These are phyloP conservation scores for Hippolais icterina DNA, from an alignment of 2,113 vertebrate genomes.

Conservation along the genomic window DNA sequence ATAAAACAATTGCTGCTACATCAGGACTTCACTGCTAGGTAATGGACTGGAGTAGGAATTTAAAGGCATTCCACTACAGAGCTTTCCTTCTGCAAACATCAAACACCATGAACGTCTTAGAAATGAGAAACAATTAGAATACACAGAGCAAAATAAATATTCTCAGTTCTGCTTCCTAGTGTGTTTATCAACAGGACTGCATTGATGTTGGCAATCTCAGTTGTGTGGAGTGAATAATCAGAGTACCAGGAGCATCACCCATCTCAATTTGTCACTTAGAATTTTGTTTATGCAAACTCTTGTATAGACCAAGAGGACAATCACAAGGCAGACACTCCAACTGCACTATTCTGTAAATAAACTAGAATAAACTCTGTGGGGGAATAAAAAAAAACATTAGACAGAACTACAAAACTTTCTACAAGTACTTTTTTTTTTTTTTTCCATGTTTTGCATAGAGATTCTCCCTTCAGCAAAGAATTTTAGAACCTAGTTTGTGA, in stretches of 20 bases:
- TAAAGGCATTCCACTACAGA: neutral
- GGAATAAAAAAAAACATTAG: neutral
- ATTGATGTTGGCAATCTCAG: neutral
- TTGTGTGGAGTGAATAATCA: neutral
- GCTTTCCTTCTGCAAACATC: neutral
- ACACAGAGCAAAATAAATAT: neutral
- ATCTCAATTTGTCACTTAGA: neutral
- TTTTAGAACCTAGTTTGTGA: neutral
- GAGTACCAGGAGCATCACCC: neutral
- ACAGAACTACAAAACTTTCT: neutral
- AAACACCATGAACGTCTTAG: neutral
- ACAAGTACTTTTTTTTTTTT: neutral
- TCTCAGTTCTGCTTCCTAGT: neutral
- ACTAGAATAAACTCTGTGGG: neutral
- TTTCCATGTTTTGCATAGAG: fast-evolving
- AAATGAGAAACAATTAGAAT: neutral
- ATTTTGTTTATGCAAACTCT: neutral
- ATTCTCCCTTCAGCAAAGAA: neutral
- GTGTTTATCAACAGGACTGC: neutral
- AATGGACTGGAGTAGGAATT: neutral
- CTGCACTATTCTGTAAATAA: neutral
- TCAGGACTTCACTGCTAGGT: neutral
- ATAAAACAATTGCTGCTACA: neutral
- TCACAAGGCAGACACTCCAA: neutral
- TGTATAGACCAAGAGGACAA: neutral